Percentiles rank a stretch among this genome's conserved stretches.
Conservation (phyloP, 2,888 invertebrate genomes). For the Brachynemurus nebulosus region DNA sequence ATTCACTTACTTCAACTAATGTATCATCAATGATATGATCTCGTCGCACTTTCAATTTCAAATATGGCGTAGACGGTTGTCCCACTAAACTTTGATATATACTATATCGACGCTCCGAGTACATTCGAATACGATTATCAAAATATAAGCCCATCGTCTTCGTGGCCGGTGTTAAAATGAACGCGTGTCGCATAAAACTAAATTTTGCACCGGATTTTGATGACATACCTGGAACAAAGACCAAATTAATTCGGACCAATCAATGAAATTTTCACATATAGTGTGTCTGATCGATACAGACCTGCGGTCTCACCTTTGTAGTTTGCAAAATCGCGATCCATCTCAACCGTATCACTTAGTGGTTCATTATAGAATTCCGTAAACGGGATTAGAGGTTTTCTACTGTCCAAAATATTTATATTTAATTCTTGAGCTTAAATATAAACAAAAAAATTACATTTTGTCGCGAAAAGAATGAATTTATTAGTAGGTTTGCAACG, state of each 20-base stretch:
- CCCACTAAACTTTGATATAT: constrained; percentile 73
- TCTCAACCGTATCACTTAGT: constrained; percentile 81
- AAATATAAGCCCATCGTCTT: constrained; percentile 85
- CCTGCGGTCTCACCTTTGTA: constrained; percentile 52
- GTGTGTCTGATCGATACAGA: not conserved
- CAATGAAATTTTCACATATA: not conserved
- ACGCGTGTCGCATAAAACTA: constrained; percentile 82
- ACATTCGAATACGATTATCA: constrained; percentile 91
- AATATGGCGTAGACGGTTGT: constrained; percentile 69
- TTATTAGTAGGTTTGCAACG: no score
- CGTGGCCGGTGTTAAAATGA: constrained; percentile 81
- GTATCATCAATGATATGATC: constrained; percentile 87
- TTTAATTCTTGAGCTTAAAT: constrained; percentile 51
- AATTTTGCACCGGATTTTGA: constrained; percentile 45
- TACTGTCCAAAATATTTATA: constrained; percentile 64
- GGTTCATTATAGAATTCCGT: constrained; percentile 92
- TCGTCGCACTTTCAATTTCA: constrained; percentile 67
- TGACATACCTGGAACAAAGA: constrained; percentile 2
- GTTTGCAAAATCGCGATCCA: constrained; percentile 86
- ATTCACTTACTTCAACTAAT: constrained; percentile 59
- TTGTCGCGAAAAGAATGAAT: no score
- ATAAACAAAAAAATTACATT: no score
- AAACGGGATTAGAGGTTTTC: constrained; percentile 69
- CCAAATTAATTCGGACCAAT: not conserved
- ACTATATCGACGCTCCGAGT: constrained; percentile 77